Percentiles rank a stretch among this genome's conserved stretches.
These are phyloP conservation scores for Pterocles gutturalis DNA, from an alignment of 2,113 vertebrate genomes.

Conservation along the genomic window DNA sequence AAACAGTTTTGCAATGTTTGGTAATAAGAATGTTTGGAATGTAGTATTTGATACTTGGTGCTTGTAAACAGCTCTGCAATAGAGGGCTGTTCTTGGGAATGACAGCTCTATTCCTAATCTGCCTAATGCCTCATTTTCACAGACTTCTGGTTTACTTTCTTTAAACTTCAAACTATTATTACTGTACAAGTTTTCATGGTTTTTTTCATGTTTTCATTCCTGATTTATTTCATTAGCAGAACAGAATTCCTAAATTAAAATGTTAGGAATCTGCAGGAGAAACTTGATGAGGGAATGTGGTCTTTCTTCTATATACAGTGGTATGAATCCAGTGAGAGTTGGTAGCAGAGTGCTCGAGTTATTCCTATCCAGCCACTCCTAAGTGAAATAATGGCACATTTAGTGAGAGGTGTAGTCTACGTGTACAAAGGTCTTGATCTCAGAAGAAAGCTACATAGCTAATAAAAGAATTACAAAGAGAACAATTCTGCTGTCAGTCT, in stretches of 20 bases:
- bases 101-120: background rate
- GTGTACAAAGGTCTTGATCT: background rate
- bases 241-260: background rate
- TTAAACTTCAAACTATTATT: background rate
- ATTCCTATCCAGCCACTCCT: background rate
- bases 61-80: background rate
- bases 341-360: background rate
- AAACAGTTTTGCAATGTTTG: background rate
- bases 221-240: background rate
- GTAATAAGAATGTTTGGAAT: background rate
- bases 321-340: background rate
- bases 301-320: background rate
- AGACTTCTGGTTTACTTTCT: background rate
- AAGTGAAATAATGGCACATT: background rate
- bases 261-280: background rate
- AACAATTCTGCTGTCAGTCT: background rate
- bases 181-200: background rate
- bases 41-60: background rate
- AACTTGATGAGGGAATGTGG: background rate
- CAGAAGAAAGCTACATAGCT: background rate
- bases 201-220: background rate
- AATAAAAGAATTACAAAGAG: background rate
- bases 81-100: rapidly evolving
- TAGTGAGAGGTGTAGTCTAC: background rate
- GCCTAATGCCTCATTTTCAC: background rate